Evolutionary conservation across 2,888 invertebrate genomes (phyloP), one percentile per base, ranked within the genome.

Genomic region (Diadegma fenestrale): DNA sequence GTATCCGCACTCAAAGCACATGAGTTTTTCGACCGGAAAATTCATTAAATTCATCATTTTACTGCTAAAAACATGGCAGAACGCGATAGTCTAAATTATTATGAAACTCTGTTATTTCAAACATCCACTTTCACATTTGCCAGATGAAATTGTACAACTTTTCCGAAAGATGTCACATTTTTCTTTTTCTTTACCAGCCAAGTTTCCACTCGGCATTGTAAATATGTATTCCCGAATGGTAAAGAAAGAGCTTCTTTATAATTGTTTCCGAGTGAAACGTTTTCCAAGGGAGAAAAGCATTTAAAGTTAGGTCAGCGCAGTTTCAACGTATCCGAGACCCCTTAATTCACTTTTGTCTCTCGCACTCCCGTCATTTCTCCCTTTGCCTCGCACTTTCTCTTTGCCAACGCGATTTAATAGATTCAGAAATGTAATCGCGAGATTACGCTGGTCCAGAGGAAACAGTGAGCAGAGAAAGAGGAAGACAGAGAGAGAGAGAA

Each of bases 401-500:
- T 73, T 72, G 80, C 77, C 82, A 76, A 77, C 80, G 45, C 80
- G 45, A 68, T 81, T 84, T 84, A 82, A 86, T 84, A 86, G 77
- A 86, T 86, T 86, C 80, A 82, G 82, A 84, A 86, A 86, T 84
- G 84, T 86, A 84, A 86, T 86, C 86, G 79, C 86, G 58, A 81
- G 79, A 86, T 86, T 84, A 84, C 80, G 61, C 51, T 54, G 64
- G 68, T 84, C 71, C 45, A 63, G 22, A 61, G 43, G 22, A 78
- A 54, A 68, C 12, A 69, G 61, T 8, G 12, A 5, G 41, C 45
- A 14, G 26, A 22, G 41, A 41, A 26, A 69, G 58, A 69, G 30
- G 33, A n/a, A 76, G 45, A 33, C 48, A 30, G 17, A n/a, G 45
- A 61, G 12, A 79, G 61, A 19, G 45, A 61, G 51, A 19, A 14